These are phyloP conservation scores for Pachycephus smyrnensis DNA, from an alignment of 2,888 invertebrate species.

Conservation along the genomic window DNA sequence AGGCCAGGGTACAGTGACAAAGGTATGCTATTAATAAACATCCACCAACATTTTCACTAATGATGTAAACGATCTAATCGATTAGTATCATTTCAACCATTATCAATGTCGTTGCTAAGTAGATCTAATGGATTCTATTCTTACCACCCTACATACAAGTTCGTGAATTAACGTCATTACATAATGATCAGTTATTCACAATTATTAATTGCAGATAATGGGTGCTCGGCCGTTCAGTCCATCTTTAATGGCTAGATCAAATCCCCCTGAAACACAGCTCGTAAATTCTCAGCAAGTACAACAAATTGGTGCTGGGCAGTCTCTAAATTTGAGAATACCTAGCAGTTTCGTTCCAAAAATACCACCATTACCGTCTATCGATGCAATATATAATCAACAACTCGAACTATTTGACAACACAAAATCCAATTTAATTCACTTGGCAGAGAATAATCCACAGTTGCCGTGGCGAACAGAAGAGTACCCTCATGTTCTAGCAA, in stretches of 20 bases:
- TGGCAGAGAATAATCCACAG: slow-evolving; percentile 4
- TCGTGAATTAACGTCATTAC: neutral
- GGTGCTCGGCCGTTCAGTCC: slow-evolving; percentile 53
- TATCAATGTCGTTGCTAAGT: too few species aligned
- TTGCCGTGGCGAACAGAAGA: slow-evolving; percentile 25
- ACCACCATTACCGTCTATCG: slow-evolving; percentile 9
- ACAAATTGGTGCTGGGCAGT: neutral
- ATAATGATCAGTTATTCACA: neutral
- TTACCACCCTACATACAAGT: too few species aligned
- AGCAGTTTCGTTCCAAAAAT: slow-evolving; percentile 58
- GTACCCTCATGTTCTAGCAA: slow-evolving; percentile 43
- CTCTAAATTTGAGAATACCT: slow-evolving; percentile 57
- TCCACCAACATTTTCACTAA: neutral
- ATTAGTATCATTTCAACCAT: too few species aligned
- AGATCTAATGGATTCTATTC: too few species aligned
- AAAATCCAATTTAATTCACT: slow-evolving; percentile 12
- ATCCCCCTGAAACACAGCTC: neutral
- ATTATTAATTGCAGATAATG: slow-evolving; percentile 42
- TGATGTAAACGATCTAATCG: neutral
- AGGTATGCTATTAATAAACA: slow-evolving; percentile 65
- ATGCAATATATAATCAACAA: slow-evolving; percentile 17
- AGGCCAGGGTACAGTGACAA: slow-evolving; percentile 80
- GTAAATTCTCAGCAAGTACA: slow-evolving; percentile 45
- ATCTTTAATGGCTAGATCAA: slow-evolving; percentile 38
- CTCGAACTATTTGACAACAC: slow-evolving; percentile 6